Conservation (phyloP, 2,797 vertebrate species). For the Bradypodion pumilum region DNA sequence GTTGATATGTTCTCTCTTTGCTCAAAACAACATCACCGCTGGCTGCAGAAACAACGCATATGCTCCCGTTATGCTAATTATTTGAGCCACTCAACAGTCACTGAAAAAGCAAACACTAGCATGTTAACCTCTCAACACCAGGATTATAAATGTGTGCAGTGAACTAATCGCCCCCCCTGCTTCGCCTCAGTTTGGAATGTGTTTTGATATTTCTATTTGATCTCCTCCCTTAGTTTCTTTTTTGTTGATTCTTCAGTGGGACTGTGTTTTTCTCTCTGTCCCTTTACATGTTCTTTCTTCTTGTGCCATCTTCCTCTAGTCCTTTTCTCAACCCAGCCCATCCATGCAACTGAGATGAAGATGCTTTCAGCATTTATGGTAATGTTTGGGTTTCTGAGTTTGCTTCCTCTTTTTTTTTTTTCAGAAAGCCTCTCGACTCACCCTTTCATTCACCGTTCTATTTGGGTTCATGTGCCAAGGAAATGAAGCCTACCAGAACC, state of each 20-base stretch:
- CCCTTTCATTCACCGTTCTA: slow-evolving; percentile 22
- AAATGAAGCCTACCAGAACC: background rate
- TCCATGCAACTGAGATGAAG: slow-evolving; percentile 14
- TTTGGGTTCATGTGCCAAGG: background rate
- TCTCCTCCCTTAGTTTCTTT: background rate
- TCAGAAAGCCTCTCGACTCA: background rate
- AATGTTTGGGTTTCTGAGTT: slow-evolving; percentile 70
- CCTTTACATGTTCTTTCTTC: background rate
- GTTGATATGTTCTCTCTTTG: background rate
- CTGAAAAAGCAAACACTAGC: background rate
- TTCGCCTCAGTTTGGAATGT: background rate
- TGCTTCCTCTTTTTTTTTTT: background rate
- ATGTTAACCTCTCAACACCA: background rate
- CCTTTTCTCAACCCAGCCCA: background rate
- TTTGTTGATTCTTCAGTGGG: background rate
- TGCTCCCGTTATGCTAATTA: slow-evolving; percentile 3
- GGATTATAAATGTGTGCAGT: background rate
- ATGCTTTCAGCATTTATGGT: slow-evolving; percentile 78
- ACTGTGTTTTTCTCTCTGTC: background rate
- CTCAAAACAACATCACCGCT: background rate
- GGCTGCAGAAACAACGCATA: background rate
- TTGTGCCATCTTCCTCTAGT: background rate
- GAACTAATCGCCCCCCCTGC: background rate
- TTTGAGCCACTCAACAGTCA: background rate
- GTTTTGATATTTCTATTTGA: background rate